phyloP scores from a whole-genome alignment of 2,113 vertebrate genomes.

The Scolopax mira region DNA sequence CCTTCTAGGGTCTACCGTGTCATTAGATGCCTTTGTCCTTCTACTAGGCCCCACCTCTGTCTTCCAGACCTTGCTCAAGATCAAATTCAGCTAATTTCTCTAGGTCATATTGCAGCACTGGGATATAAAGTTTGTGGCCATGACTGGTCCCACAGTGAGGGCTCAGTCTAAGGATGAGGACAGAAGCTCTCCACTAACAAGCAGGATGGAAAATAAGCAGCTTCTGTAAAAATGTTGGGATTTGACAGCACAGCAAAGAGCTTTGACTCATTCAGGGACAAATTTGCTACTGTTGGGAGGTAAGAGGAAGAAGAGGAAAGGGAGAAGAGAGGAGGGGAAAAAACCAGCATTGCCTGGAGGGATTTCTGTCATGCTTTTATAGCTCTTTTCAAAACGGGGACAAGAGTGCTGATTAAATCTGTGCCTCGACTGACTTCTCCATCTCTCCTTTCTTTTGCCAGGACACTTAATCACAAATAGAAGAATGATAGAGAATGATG shows the following conservation, averaged over 20 bases:
- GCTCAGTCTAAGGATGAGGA: not conserved
- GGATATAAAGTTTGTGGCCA: not conserved
- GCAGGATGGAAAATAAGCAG: not conserved
- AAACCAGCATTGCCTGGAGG: not conserved
- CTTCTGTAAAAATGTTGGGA: not conserved
- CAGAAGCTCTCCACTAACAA: not conserved
- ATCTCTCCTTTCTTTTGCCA: not conserved
- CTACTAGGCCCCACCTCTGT: not conserved
- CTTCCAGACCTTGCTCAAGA: not conserved
- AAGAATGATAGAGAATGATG: not conserved
- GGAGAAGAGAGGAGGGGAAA: not conserved
- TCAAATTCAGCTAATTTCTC: not conserved
- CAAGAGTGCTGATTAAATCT: not conserved
- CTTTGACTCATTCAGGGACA: not conserved
- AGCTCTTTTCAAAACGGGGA: conserved; percentile 22
- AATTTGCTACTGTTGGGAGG: not conserved
- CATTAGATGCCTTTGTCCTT: not conserved
- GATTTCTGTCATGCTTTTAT: not conserved
- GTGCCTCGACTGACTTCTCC: not conserved
- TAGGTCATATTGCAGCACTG: not conserved
- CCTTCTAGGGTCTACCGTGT: not conserved
- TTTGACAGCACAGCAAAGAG: not conserved
- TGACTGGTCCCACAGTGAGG: not conserved
- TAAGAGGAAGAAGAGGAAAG: not conserved
- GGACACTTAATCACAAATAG: not conserved